phyloP scores from a whole-genome alignment of 2,797 vertebrate species.

The Hippoglossus hippoglossus region DNA sequence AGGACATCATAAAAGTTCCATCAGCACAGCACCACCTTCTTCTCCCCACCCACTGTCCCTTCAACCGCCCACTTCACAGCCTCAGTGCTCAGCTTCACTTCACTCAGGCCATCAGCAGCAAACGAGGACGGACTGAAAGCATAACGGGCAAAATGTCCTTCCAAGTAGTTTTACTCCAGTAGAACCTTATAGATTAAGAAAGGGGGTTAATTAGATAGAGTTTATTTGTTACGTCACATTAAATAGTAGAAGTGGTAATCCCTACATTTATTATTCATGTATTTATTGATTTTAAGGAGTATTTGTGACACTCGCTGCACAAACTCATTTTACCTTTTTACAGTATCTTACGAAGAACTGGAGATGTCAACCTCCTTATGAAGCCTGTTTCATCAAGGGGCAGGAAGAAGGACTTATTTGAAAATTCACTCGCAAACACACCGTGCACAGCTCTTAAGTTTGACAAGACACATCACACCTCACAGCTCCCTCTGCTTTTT shows the following conservation, averaged over 20 bases:
- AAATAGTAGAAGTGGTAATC: not conserved
- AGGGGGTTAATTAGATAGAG: constrained; percentile 3
- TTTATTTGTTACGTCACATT: constrained; percentile 10
- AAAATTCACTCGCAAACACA: not conserved
- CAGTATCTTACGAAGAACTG: not conserved
- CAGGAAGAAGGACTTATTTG: constrained; percentile 25
- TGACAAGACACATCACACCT: constrained; percentile 28
- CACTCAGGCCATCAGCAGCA: constrained; percentile 34
- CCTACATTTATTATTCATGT: constrained; percentile 1
- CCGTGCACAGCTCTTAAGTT: not conserved
- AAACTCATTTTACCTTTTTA: constrained; percentile 21
- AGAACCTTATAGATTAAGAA: constrained; percentile 13
- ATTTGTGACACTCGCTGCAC: constrained; percentile 4
- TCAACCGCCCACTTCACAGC: constrained; percentile 33
- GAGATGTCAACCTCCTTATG: constrained; percentile 29
- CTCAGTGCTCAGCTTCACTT: constrained; percentile 22
- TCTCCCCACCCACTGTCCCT: constrained; percentile 45
- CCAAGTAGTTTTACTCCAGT: constrained; percentile 25
- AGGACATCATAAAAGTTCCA: constrained; percentile 70
- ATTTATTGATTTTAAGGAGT: constrained; percentile 6
- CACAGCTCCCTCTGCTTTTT: constrained; percentile 21
- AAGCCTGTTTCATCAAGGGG: constrained; percentile 15
- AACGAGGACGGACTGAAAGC: constrained; percentile 27
- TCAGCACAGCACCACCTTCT: constrained; percentile 52
- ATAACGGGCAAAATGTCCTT: constrained; percentile 26